Conservation (phyloP, 2,888 invertebrate genomes). For the Nemapogon koenigi region DNA sequence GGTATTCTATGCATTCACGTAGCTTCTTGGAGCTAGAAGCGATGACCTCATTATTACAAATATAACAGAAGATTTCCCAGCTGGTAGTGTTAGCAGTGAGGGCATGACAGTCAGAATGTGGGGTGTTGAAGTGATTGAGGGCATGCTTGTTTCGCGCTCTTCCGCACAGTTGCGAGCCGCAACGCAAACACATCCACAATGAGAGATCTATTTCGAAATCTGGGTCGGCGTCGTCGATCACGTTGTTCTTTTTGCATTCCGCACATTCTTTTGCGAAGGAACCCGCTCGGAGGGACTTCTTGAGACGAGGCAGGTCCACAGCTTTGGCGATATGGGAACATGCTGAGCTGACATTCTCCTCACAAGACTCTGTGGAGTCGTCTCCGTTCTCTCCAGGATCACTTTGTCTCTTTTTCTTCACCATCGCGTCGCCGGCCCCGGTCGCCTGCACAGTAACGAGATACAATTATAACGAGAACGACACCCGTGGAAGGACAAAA, state of each 20-base stretch:
- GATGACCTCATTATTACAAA: constrained; percentile 75
- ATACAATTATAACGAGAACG: constrained; percentile 60
- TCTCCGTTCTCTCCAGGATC: constrained; percentile 69
- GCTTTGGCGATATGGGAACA: constrained; percentile 76
- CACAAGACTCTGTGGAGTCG: constrained; percentile 76
- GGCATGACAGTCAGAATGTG: constrained; percentile 78
- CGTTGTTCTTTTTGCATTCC: constrained; percentile 61
- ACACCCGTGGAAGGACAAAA: constrained; percentile 41
- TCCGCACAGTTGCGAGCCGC: constrained; percentile 81
- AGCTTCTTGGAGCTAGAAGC: constrained; percentile 69
- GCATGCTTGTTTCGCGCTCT: constrained; percentile 73
- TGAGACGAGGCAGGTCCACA: constrained; percentile 67
- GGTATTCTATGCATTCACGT: constrained; percentile 75
- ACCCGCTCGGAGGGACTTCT: constrained; percentile 59
- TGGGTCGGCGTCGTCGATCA: constrained; percentile 43
- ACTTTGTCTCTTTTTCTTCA: constrained; percentile 76
- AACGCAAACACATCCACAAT: constrained; percentile 83
- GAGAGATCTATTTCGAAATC: constrained; percentile 57
- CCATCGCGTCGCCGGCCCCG: constrained; percentile 59
- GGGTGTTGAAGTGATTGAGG: constrained; percentile 74
- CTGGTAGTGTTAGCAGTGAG: constrained; percentile 74
- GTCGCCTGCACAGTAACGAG: constrained; percentile 51
- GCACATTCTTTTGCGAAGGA: constrained; percentile 65
- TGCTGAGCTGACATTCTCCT: constrained; percentile 68
- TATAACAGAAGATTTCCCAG: constrained; percentile 82